These are phyloP conservation scores for Teleogryllus occipitalis DNA, from an alignment of 1,140 invertebrate genomes.

Conservation along the genomic window DNA sequence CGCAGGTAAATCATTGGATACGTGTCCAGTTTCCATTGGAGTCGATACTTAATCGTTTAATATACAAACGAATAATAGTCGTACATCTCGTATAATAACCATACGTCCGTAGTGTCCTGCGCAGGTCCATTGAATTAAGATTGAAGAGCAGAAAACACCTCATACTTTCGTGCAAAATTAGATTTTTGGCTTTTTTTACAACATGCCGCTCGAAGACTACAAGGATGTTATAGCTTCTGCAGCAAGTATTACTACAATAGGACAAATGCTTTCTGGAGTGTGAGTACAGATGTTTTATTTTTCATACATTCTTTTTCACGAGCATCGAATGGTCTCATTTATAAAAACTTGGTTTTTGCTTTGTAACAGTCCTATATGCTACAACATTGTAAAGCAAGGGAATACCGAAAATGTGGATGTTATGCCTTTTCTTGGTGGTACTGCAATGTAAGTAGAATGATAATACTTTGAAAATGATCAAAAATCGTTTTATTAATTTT, in stretches of 20 bases:
- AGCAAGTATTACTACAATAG: conserved; percentile 49
- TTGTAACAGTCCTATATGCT: conserved; percentile 48
- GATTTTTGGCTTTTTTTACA: neutral
- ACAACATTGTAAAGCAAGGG: conserved; percentile 56
- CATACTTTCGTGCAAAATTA: too few relatives aligned
- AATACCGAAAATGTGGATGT: conserved; percentile 50
- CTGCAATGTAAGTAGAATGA: conserved; percentile 56
- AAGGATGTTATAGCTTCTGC: conserved; percentile 44
- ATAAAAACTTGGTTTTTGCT: too few relatives aligned
- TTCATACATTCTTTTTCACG: too few relatives aligned
- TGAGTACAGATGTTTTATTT: conserved; percentile 31
- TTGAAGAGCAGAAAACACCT: too few relatives aligned
- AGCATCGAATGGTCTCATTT: too few relatives aligned
- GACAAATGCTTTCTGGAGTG: conserved; percentile 54
- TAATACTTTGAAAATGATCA: neutral
- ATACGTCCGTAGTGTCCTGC: too few relatives aligned
- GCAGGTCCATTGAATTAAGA: too few relatives aligned
- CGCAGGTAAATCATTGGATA: too few relatives aligned
- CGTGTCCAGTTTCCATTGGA: too few relatives aligned
- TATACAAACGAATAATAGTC: too few relatives aligned
- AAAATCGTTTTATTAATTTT: neutral
- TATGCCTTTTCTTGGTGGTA: conserved; percentile 62
- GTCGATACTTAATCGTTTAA: too few relatives aligned
- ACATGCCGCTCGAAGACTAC: conserved; percentile 40
- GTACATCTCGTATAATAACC: too few relatives aligned